Conservation (phyloP, 2,888 invertebrate species). For the Agrilus cyanescens region DNA sequence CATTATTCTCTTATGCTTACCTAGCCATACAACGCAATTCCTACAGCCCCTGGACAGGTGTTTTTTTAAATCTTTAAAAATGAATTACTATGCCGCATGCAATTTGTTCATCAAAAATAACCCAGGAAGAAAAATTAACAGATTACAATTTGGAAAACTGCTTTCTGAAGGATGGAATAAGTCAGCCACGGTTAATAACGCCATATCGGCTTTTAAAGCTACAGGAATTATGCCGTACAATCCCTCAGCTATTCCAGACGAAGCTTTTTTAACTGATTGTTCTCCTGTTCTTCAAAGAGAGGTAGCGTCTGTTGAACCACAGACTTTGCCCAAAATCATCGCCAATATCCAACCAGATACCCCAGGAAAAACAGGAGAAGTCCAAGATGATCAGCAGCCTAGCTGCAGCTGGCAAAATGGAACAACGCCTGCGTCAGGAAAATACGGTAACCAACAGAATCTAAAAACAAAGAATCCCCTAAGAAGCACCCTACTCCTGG, state of each 20-base stretch:
- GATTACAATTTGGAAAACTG: constrained; percentile 14
- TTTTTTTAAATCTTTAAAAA: constrained; percentile 22
- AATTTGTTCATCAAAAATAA: constrained; percentile 12
- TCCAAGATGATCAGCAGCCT: no score
- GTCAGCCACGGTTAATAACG: constrained; percentile 10
- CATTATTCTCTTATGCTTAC: constrained; percentile 21
- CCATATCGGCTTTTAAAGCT: constrained; percentile 9
- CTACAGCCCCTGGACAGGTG: constrained; percentile 21
- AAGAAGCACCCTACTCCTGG: constrained; percentile 4
- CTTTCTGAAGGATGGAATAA: constrained; percentile 11
- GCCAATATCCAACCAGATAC: not conserved
- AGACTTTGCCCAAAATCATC: not conserved
- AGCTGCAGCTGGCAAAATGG: not conserved
- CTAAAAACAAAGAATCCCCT: not conserved
- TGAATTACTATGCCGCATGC: constrained; percentile 13
- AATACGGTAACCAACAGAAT: not conserved
- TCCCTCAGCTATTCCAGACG: constrained; percentile 4
- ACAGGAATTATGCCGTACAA: constrained; percentile 10
- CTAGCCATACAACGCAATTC: constrained; percentile 21
- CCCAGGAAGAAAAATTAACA: constrained; percentile 12
- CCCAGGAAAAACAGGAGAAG: not conserved
- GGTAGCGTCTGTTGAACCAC: no score
- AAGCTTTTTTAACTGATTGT: constrained; percentile 3
- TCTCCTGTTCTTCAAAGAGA: no score
- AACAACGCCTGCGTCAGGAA: not conserved